Evolutionary conservation across 2,113 vertebrate genomes (phyloP).

Genomic region (Rhodinocichla rosea): DNA sequence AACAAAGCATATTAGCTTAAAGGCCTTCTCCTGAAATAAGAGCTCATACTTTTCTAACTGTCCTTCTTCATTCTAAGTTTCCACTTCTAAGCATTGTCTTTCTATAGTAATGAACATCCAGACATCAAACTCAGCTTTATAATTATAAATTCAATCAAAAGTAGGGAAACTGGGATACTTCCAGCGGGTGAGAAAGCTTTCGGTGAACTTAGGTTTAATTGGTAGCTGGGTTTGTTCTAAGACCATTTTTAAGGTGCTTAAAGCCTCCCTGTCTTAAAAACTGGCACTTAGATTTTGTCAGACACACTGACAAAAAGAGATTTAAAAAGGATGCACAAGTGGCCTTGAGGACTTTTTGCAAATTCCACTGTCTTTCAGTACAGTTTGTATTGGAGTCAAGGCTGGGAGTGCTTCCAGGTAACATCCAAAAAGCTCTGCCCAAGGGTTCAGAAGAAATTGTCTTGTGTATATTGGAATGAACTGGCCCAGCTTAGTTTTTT

Average conservation of each 20-base stretch:
- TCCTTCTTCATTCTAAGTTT: not conserved
- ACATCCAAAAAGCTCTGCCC: not conserved
- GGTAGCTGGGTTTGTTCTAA: not conserved
- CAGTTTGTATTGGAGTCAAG: not conserved
- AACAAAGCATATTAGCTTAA: constrained; percentile 9
- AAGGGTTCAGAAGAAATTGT: not conserved
- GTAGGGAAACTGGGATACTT: not conserved
- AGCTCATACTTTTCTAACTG: not conserved
- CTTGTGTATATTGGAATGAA: not conserved
- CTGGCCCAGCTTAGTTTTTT: not conserved
- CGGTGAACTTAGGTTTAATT: not conserved
- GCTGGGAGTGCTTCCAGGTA: not conserved
- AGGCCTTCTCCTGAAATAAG: not conserved
- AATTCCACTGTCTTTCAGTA: not conserved
- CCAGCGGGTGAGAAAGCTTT: not conserved
- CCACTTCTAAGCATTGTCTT: not conserved
- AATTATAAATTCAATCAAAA: not conserved
- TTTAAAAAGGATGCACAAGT: not conserved
- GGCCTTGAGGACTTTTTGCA: not conserved
- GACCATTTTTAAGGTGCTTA: not conserved
- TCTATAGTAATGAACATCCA: not conserved
- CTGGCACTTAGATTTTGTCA: not conserved
- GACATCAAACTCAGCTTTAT: not conserved
- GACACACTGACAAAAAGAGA: not conserved
- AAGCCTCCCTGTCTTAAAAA: not conserved